These are phyloP conservation scores for Isotomurus palustris DNA, from an alignment of 2,888 invertebrate genomes.

Conservation along the genomic window DNA sequence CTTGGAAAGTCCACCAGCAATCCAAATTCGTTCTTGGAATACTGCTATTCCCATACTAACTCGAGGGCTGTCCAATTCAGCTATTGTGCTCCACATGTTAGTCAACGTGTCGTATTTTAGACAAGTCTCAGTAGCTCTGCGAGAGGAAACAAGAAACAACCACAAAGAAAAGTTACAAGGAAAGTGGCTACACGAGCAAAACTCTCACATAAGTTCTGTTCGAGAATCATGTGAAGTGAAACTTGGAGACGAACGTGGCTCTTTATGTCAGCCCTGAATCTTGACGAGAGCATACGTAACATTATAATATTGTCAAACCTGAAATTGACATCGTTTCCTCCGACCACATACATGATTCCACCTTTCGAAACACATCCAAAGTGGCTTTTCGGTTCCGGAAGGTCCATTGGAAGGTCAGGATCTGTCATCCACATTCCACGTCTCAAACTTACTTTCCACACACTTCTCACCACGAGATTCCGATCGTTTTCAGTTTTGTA, in stretches of 20 bases:
- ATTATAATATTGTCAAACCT: slow-evolving; percentile 50
- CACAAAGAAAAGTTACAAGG: neutral
- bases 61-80: slow-evolving; percentile 58
- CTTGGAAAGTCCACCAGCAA: slow-evolving; percentile 64
- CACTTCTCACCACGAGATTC: slow-evolving; percentile 60
- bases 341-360: slow-evolving; percentile 65
- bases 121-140: slow-evolving; percentile 59
- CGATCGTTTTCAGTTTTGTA: slow-evolving; percentile 56
- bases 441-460: slow-evolving; percentile 66
- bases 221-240: too few relatives aligned
- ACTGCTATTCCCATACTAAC: slow-evolving; percentile 61
- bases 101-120: slow-evolving; percentile 60
- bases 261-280: too few relatives aligned
- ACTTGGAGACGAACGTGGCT: too few relatives aligned
- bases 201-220: too few relatives aligned
- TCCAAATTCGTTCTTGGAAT: slow-evolving; percentile 65
- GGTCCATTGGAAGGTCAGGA: slow-evolving; percentile 57
- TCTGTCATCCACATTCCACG: slow-evolving; percentile 57
- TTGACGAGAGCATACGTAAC: too few relatives aligned
- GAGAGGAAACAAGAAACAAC: slow-evolving; percentile 5
- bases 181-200: neutral
- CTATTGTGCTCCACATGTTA: slow-evolving; percentile 59
- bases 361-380: slow-evolving; percentile 65
- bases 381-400: slow-evolving; percentile 61
- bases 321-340: slow-evolving; percentile 64